phyloP scores from a whole-genome alignment of 2,888 invertebrate species.

The Elaeidobius kamerunicus region DNA sequence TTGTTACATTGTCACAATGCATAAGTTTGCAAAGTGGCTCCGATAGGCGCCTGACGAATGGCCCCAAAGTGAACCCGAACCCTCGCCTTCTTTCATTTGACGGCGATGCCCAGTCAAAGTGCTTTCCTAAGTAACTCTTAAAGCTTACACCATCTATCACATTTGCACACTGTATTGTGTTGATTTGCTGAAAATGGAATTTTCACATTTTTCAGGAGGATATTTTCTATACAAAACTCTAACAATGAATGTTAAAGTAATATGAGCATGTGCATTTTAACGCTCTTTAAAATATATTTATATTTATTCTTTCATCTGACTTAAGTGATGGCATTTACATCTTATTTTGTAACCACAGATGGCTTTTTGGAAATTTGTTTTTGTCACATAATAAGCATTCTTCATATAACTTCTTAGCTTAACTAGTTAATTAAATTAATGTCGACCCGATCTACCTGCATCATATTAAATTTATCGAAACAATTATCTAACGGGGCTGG shows the following conservation, averaged over 20 bases:
- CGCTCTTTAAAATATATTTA: too few relatives aligned
- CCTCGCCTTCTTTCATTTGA: conserved; percentile 14
- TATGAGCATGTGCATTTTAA: too few relatives aligned
- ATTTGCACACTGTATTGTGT: conserved; percentile 2
- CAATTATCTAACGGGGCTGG: conserved; percentile 47
- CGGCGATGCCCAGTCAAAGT: conserved; percentile 11
- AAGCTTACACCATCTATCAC: conserved; percentile 16
- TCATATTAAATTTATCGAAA: conserved; percentile 51
- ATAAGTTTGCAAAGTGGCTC: conserved; percentile 13
- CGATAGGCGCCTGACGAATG: conserved; percentile 9
- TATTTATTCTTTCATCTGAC: too few relatives aligned
- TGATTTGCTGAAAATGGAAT: conserved; percentile 1
- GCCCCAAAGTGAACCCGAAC: conserved; percentile 10
- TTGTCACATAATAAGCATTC: too few relatives aligned
- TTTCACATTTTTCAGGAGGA: too few relatives aligned
- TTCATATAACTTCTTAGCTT: too few relatives aligned
- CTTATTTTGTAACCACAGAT: too few relatives aligned
- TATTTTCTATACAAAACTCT: too few relatives aligned
- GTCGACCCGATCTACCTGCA: neutral
- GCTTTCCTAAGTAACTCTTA: conserved; percentile 16
- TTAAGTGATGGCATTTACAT: too few relatives aligned
- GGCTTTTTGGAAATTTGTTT: too few relatives aligned
- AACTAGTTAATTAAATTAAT: conserved; percentile 1
- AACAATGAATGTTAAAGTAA: too few relatives aligned
- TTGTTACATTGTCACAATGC: conserved; percentile 3